Evolutionary conservation across 2,113 vertebrate genomes (phyloP).

Genomic region (Platysteira castanea): DNA sequence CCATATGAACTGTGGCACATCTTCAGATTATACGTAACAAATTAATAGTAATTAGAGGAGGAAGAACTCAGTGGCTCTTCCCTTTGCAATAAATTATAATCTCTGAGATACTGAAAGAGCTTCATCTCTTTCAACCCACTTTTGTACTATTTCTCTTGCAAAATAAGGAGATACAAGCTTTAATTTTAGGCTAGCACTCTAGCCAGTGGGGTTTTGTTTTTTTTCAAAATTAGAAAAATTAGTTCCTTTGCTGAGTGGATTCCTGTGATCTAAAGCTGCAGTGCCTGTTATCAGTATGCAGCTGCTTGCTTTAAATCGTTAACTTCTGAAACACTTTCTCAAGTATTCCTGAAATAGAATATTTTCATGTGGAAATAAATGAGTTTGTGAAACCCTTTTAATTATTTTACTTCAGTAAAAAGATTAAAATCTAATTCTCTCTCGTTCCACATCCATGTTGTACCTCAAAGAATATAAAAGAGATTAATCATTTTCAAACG

Average conservation of each 20-base stretch:
- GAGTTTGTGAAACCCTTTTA: constrained; percentile 32
- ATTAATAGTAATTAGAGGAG: background rate
- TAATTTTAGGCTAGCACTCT: background rate
- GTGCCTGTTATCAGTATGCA: constrained; percentile 23
- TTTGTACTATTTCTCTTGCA: background rate
- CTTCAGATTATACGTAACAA: background rate
- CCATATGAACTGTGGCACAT: background rate
- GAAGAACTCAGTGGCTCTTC: background rate
- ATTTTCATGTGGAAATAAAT: constrained; percentile 50
- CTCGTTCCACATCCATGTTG: background rate
- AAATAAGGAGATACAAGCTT: background rate
- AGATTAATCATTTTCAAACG: background rate
- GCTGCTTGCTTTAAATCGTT: background rate
- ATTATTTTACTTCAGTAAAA: constrained; percentile 41
- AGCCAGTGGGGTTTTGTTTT: background rate
- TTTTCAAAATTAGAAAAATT: background rate
- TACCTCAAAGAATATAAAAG: background rate
- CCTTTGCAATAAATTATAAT: background rate
- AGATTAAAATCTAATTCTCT: constrained; percentile 22
- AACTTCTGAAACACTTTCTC: constrained; percentile 43
- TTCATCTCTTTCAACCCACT: background rate
- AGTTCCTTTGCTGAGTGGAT: background rate
- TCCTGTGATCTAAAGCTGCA: constrained; percentile 18
- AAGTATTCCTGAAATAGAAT: constrained; percentile 4
- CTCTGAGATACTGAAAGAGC: background rate